Conservation (phyloP, 2,797 vertebrate species). For the Rhinoraja longicauda region DNA sequence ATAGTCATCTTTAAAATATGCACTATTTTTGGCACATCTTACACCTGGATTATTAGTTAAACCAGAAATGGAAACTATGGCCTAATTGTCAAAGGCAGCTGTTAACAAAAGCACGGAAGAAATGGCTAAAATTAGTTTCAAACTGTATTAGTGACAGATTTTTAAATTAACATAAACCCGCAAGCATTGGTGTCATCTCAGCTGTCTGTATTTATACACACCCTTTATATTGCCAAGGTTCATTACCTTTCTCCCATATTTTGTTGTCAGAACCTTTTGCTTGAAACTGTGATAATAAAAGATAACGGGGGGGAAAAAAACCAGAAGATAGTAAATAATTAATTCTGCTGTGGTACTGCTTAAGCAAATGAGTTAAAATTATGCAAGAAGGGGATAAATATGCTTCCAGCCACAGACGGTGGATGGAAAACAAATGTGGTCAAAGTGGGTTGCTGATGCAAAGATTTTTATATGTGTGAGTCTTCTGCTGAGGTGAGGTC, state of each 20-base stretch:
- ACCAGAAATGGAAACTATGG: not conserved
- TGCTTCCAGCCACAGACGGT: not conserved
- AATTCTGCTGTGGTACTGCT: not conserved
- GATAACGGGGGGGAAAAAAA: too few species aligned
- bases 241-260: not conserved
- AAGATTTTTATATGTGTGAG: not conserved
- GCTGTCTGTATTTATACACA: not conserved
- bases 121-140: not conserved
- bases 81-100: not conserved
- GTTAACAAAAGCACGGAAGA: not conserved
- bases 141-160: not conserved
- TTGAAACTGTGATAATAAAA: not conserved
- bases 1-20: not conserved
- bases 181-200: not conserved
- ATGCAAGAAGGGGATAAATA: not conserved
- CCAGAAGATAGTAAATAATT: not conserved
- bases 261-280: not conserved
- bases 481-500: not conserved
- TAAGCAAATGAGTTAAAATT: not conserved
- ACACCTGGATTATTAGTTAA: not conserved
- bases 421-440: constrained; percentile 23
- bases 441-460: not conserved
- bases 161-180: not conserved
- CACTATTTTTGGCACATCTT: not conserved
- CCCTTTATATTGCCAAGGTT: not conserved